phyloP scores from a whole-genome alignment of 2,888 invertebrate genomes.

The Parasteatoda lunata region DNA sequence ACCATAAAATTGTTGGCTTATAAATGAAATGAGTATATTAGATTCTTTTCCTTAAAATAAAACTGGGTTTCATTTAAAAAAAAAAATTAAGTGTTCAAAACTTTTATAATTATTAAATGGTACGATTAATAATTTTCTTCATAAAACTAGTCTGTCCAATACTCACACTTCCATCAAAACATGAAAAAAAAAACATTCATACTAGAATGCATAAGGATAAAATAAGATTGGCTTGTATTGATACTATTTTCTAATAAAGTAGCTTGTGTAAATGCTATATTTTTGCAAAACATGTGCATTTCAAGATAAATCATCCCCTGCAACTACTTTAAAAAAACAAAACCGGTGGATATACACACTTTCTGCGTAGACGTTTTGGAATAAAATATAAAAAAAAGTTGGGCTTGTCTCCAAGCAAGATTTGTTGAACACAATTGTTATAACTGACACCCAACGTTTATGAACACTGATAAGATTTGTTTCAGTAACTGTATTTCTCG shows the following conservation, averaged over 20 bases:
- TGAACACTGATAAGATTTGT: constrained; percentile 27
- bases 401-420: constrained; percentile 13
- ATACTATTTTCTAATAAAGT: constrained; percentile 61
- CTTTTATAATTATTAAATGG: too few species aligned
- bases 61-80: too few species aligned
- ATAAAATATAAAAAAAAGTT: constrained; percentile 10
- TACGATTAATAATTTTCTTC: too few species aligned
- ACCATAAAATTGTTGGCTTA: too few species aligned
- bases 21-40: too few species aligned
- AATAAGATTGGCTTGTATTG: constrained; percentile 48
- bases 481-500: constrained; percentile 53
- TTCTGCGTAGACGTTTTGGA: constrained; percentile 23
- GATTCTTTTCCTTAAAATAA: too few species aligned
- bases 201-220: constrained; percentile 13
- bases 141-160: constrained; percentile 27
- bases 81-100: too few species aligned
- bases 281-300: constrained; percentile 64
- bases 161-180: constrained; percentile 19
- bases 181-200: constrained; percentile 40
- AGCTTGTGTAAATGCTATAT: constrained; percentile 67
- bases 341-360: constrained; percentile 52
- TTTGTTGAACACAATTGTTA: constrained; percentile 33
- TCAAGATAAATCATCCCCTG: neutral
- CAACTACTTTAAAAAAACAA: constrained; percentile 9
- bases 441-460: constrained; percentile 20